Conservation (phyloP, 2,113 vertebrate genomes). For the Sinocyclocheilus maitianheensis region DNA sequence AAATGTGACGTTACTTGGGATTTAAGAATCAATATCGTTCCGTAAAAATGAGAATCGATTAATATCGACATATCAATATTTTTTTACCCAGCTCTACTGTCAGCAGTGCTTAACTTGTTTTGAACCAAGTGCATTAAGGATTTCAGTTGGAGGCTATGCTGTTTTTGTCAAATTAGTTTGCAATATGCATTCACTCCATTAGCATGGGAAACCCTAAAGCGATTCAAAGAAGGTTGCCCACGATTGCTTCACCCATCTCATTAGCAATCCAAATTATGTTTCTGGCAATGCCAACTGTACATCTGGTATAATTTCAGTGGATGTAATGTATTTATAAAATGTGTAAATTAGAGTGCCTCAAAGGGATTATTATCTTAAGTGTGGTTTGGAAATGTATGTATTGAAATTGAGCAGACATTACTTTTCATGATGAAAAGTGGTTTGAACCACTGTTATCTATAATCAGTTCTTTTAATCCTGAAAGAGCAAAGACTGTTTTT, state of each 20-base stretch:
- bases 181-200: not conserved
- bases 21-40: too few species aligned
- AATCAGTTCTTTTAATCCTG: not conserved
- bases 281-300: not conserved
- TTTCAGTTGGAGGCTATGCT: conserved; percentile 11
- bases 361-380: conserved; percentile 35
- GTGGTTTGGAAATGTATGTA: conserved; percentile 7
- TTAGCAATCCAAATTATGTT: conserved; percentile 1
- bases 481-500: not conserved
- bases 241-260: conserved; percentile 7
- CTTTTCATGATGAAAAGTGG: conserved; percentile 9
- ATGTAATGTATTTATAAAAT: conserved; percentile 6
- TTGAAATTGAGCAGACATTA: conserved; percentile 1
- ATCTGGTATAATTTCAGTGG: not conserved
- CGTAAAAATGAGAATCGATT: too few species aligned
- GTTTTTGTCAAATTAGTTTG: not conserved
- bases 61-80: too few species aligned
- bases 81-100: not conserved
- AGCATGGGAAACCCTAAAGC: not conserved
- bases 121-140: not conserved
- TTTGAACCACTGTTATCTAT: not conserved
- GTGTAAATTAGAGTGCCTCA: not conserved
- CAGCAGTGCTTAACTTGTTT: conserved; percentile 5
- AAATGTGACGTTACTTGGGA: too few species aligned
- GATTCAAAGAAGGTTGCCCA: not conserved